Base-by-base conservation (phyloP, 1,140 invertebrate genomes). In the Magallana angulata region DNA sequence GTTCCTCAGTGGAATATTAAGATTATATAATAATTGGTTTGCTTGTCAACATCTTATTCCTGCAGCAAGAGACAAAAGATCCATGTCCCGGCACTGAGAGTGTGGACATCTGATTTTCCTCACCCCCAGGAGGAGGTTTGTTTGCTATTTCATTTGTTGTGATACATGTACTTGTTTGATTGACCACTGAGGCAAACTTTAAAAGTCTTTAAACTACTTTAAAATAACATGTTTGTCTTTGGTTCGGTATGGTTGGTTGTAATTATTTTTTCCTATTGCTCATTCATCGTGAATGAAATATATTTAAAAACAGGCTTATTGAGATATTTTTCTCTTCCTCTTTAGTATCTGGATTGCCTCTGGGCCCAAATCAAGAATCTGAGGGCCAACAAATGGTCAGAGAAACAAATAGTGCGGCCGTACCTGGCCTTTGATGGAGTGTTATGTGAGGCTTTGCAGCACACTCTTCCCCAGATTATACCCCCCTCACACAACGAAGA, bases 301-400 rank as follows among this genome's bases (percentile, higher is more conserved):
- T 48, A 48, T 48, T 48, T 48, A 48, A 48, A 48, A 48, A 48
- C 36, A 48, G 1, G 36, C 36, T 1, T 48, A 1, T 1, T 48
- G 36, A 4, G 36, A 48, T 48, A 48, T 48, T 48, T 48, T 5
- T 48, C 36, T 48, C 36, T 48, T 48, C 36, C 36, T 4, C 36
- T 82, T 5, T 24, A 95, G 95, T 99, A 99, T 94, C 95, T 99
- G 85, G 99, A 99, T 93, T 99, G 98, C 92, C 96, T 99, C 0
- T 99, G 98, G 98, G 97, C 98, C 7, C 99, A 99, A 95, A 97
- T 99, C 58, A 96, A 97, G 88, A 99, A 99, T 93, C 95, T 99
- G 16, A 96, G 97, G 62, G 97, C 97, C 91, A 98, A 99, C 92
- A 98, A 98, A 94, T 99, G 99, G 99, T 97, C 97, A 58, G 99